Evolutionary conservation across 2,113 vertebrate species (phyloP).

Genomic region (Salvelinus fontinalis): DNA sequence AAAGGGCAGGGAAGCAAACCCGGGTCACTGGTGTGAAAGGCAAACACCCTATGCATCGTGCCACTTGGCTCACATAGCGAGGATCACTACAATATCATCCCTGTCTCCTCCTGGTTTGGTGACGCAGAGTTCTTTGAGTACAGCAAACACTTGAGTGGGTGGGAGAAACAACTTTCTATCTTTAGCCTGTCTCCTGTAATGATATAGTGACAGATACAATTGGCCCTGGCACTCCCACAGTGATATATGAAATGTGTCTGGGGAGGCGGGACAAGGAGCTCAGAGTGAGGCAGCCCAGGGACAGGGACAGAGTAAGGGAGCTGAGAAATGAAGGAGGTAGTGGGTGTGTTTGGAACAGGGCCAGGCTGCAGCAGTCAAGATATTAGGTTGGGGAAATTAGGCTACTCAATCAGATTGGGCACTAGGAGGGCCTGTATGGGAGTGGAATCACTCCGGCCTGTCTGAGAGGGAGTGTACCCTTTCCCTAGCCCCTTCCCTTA

Average conservation of each 20-base stretch:
- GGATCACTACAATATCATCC: too few relatives aligned
- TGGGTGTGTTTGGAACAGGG: background rate
- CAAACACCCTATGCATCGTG: too few relatives aligned
- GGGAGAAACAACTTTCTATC: background rate
- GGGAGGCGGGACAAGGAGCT: background rate
- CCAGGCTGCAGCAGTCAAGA: background rate
- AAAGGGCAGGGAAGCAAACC: too few relatives aligned
- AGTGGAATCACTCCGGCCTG: background rate
- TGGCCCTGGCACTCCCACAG: background rate
- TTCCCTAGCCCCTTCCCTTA: background rate
- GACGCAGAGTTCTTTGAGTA: too few relatives aligned
- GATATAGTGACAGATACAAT: conserved; percentile 3
- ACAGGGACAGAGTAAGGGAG: background rate
- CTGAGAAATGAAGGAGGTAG: background rate
- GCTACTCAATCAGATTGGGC: background rate
- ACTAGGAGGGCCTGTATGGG: background rate
- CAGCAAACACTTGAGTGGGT: too few relatives aligned
- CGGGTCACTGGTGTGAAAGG: too few relatives aligned
- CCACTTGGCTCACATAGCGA: too few relatives aligned
- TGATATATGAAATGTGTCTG: conserved; percentile 13
- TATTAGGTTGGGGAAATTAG: background rate
- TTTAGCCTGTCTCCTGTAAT: background rate
- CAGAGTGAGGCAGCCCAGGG: background rate
- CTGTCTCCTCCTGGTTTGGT: too few relatives aligned
- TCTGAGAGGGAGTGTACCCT: background rate